Evolutionary conservation across 2,888 invertebrate genomes (phyloP).

Genomic region (Monopis laevigella): DNA sequence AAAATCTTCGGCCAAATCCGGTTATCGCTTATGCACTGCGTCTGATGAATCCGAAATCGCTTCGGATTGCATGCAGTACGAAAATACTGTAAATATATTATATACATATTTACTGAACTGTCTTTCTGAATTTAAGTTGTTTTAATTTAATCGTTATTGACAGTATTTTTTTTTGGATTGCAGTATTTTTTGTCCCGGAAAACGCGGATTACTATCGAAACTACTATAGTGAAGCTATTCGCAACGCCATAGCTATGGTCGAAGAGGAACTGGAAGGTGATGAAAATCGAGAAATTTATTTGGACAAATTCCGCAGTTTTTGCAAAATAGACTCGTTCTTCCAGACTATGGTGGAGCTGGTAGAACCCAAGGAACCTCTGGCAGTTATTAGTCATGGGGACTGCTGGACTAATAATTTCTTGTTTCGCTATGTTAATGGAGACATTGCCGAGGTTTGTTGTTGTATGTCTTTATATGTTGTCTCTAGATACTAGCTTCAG

Average conservation of each 20-base stretch:
- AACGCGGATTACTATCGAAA: slow-evolving; percentile 75
- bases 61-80: no score
- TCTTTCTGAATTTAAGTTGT: no score
- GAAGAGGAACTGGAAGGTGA: slow-evolving; percentile 42
- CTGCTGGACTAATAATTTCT: slow-evolving; percentile 79
- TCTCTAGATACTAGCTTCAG: no score
- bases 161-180: no score
- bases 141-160: no score
- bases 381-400: slow-evolving; percentile 79
- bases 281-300: slow-evolving; percentile 57
- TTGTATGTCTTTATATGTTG: no score
- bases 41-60: no score
- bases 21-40: no score
- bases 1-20: no score
- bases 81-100: no score
- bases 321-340: slow-evolving; percentile 73
- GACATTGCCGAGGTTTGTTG: slow-evolving; percentile 60
- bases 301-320: slow-evolving; percentile 69
- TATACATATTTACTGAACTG: no score
- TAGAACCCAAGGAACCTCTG: slow-evolving; percentile 68
- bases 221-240: slow-evolving; percentile 72
- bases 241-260: slow-evolving; percentile 74
- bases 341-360: slow-evolving; percentile 72
- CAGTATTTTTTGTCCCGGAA: slow-evolving; percentile 70
- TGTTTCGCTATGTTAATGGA: slow-evolving; percentile 68